phyloP scores from a whole-genome alignment of 2,888 invertebrate species.

The Formica aserva region DNA sequence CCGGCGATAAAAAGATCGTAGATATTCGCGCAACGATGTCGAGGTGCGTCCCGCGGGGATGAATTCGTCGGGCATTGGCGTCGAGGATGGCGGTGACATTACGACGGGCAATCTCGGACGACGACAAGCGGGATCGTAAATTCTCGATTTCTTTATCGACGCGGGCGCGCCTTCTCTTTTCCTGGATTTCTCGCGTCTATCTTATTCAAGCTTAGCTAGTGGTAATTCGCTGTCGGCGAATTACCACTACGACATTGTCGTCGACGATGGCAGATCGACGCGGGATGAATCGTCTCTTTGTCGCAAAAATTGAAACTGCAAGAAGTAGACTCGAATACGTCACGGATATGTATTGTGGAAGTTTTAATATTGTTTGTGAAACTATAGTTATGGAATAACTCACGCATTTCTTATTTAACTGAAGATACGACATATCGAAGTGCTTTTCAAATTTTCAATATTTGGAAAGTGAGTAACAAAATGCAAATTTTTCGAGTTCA shows the following conservation, averaged over 20 bases:
- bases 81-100: slow-evolving; percentile 48
- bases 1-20: slow-evolving; percentile 60
- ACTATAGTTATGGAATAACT: background rate
- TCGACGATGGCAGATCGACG: slow-evolving; percentile 2
- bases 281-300: background rate
- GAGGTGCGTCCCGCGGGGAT: slow-evolving; percentile 46
- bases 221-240: slow-evolving; percentile 10
- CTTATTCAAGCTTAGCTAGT: slow-evolving; percentile 27
- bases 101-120: slow-evolving; percentile 52
- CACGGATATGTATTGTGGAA: background rate
- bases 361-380: background rate
- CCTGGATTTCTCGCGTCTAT: slow-evolving; percentile 42
- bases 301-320: background rate
- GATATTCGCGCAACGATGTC: slow-evolving; percentile 53
- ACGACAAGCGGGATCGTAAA: slow-evolving; percentile 62
- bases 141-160: slow-evolving; percentile 58
- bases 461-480: background rate
- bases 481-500: background rate
- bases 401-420: background rate
- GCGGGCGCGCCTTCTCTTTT: slow-evolving; percentile 39
- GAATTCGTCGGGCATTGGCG: slow-evolving; percentile 21
- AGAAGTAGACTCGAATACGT: background rate
- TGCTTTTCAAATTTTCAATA: background rate
- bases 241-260: slow-evolving; percentile 35
- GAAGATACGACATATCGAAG: background rate